phyloP scores from a whole-genome alignment of 2,113 vertebrate species.

The Trematocara zebra region DNA sequence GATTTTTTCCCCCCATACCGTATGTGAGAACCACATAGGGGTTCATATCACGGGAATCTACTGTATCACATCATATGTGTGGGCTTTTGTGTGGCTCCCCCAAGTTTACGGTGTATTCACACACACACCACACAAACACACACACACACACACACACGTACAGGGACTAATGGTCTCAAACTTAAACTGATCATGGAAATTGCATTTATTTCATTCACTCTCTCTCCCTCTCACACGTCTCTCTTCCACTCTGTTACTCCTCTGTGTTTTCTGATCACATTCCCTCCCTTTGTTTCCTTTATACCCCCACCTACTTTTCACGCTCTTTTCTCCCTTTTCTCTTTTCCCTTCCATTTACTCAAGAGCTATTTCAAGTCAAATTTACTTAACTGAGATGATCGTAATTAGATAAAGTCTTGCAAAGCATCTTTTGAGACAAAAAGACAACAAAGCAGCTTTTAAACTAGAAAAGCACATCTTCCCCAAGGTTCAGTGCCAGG shows the following conservation, averaged over 20 bases:
- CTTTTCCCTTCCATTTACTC: neutral
- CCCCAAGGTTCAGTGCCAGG: neutral
- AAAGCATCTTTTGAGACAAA: neutral
- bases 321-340: neutral
- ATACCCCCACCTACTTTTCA: neutral
- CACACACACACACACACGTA: neutral
- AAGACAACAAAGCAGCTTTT: neutral
- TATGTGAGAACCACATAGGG: neutral
- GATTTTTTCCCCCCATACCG: constrained; percentile 5
- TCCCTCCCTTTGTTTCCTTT: neutral
- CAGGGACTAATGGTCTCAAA: constrained; percentile 15
- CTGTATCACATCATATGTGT: constrained; percentile 22
- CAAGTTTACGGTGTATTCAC: neutral
- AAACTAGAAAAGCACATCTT: neutral
- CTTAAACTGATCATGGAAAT: constrained; percentile 53
- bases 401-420: neutral
- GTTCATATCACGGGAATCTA: constrained; percentile 12
- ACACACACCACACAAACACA: neutral
- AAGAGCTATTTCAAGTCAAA: neutral
- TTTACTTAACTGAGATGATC: neutral
- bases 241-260: neutral
- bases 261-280: neutral
- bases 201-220: constrained; percentile 46
- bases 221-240: constrained; percentile 5
- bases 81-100: neutral